Base-by-base conservation (phyloP, 2,113 vertebrate species). In the Echinops telfairi region DNA sequence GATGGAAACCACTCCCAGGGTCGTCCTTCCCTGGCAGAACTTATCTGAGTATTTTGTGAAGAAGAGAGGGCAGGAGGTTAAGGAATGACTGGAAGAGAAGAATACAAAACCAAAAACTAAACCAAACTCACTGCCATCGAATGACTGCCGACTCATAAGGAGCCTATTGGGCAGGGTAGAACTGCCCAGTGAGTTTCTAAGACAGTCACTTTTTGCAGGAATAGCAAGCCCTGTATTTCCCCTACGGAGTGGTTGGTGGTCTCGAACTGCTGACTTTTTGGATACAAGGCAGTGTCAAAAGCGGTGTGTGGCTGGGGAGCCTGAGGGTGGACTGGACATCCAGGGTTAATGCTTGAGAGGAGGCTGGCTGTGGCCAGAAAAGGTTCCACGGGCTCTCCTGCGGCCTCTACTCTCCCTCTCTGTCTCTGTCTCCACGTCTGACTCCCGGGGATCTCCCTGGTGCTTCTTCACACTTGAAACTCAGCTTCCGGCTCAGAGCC, bases 401-500 rank as follows among this genome's bases (percentile, higher is more conserved):
- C 5, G 47, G 47, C n/a, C 86, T 62, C 57, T 43, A 15, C 40
- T 29, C 62, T 80, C n/a, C 60, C 66, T 90, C 95, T 96, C 96
- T 71, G 20, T 60, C 73, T 85, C 88, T 16, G 38, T 22, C 86
- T 92, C 94, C 2, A 0, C 3, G 66, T 68, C 77, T 53, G 47
- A 9, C 9, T 93, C 89, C 0, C 64, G 19, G 53, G 4, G 19
- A 12, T 83, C 78, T 96, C 87, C n/a, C 71, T 68, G 47, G 47
- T 53, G 43, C 85, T 89, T 47, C 31, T 80, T 53, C 31, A n/a
- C 57, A 66, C 68, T 77, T 86, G 60, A 91, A 73, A 57, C 25
- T 22, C 27, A 22, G 83, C 68, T 86, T 64, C 62, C n/a, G 27
- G 23, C 23, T 87, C 33, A 66, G 64, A 27, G 47, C 47, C 47